Base-by-base conservation (phyloP, 2,113 vertebrate genomes). In the Hirundichthys speculiger region DNA sequence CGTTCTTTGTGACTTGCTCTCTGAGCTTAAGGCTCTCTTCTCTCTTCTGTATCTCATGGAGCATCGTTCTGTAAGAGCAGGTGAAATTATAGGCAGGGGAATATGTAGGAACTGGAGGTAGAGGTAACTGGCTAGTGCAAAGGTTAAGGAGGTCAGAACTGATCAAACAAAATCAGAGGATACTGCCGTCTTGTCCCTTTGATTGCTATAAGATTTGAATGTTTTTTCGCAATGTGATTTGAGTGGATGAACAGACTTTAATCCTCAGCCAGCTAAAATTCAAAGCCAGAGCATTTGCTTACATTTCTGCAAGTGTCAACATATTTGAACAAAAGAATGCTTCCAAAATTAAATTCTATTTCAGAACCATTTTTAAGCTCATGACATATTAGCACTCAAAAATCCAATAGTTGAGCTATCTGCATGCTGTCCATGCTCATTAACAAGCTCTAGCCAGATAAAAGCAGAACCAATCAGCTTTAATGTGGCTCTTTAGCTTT, bases 341-440 rank as follows among this genome's bases (percentile, higher is more conserved):
- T 83, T 84, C 83, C 80, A 72, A 86, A 88, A 85, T 82, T 70
- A 80, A 85, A 83, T 76, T 79, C 68, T 53, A 69, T 64, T 77
- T 79, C 70, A 64, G 47, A 74, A 60, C 45, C 48, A 61, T 65
- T 82, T 20, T 64, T 69, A 75, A 65, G 74, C 72, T 73, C 18
- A 41, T 77, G 72, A 84, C 80, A 81, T 75, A 64, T 79, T 58
- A 71, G 51, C 71, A 69, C 58, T 46, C 70, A 65, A 42, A 74
- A 71, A 64, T 70, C 63, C 64, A 40, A 66, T 64, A 60, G 70
- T 63, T 65, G 49, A 39, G 49, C 72, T 58, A 25, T 71, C 70
- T 69, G 50, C 74, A 64, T 55, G 66, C 50, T 77, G 65, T 66
- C 72, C 72, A 59, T 64, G 58, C 79, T 85, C 80, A 85, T 85